Evolutionary conservation across 92 coral and sea anemone species (phyloP).

Genomic region (Isaurus tuberculatus): DNA sequence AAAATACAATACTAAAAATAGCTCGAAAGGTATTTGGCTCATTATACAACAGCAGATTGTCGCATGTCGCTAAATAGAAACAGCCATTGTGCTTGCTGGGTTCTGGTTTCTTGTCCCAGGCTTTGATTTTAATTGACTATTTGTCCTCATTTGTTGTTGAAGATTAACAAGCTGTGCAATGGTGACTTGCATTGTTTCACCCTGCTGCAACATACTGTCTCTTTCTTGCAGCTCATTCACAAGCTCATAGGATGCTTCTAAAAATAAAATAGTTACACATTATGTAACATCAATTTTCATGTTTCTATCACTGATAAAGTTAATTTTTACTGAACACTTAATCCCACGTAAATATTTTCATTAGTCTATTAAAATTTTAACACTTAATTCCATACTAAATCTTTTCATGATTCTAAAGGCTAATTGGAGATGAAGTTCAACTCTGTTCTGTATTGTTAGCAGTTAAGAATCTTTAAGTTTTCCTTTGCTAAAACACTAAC

Average conservation of each 20-base stretch:
- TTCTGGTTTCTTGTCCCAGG: conserved; percentile 11
- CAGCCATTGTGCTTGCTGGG: conserved; percentile 1
- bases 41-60: background rate
- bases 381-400: too few species aligned
- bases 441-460: too few species aligned
- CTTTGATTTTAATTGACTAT: conserved; percentile 33
- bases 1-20: too few species aligned
- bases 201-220: conserved; percentile 77
- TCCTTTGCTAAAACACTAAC: too few species aligned
- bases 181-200: conserved; percentile 73
- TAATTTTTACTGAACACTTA: too few species aligned
- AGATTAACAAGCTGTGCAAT: conserved; percentile 79
- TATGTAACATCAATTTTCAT: background rate
- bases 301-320: background rate
- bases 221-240: conserved; percentile 79
- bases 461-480: too few species aligned
- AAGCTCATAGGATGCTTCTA: conserved; percentile 76
- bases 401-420: too few species aligned
- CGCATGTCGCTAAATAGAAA: background rate
- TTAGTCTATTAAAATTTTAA: too few species aligned
- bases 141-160: conserved; percentile 68
- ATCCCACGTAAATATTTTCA: too few species aligned
- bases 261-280: background rate
- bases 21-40: too few species aligned
- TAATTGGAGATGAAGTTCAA: too few species aligned